Conservation (phyloP, 2,113 vertebrate genomes). For the Charina bottae region DNA sequence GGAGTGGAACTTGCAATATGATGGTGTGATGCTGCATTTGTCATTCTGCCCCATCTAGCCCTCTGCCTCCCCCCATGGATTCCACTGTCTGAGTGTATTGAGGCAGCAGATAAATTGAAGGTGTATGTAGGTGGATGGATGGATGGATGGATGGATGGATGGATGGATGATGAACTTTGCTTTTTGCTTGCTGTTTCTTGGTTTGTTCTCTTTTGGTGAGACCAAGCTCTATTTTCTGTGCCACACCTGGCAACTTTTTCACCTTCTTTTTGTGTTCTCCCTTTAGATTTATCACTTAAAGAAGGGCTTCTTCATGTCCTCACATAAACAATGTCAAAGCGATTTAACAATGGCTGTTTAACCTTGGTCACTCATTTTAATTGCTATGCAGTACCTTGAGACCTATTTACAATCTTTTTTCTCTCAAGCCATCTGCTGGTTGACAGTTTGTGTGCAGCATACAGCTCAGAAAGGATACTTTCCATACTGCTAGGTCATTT, state of each 20-base stretch:
- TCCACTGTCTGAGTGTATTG: background rate
- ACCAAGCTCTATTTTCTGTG: background rate
- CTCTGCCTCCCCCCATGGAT: background rate
- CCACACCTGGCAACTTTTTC: conserved; percentile 1
- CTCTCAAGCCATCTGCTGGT: conserved; percentile 64
- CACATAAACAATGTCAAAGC: conserved; percentile 25
- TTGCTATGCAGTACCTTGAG: conserved; percentile 59
- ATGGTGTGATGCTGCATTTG: background rate
- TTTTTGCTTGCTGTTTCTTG: background rate
- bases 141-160: no score
- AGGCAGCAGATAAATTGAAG: background rate
- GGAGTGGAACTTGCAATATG: background rate
- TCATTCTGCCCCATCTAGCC: background rate
- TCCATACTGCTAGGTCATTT: conserved; percentile 48
- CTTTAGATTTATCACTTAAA: background rate
- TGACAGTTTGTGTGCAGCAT: conserved; percentile 45
- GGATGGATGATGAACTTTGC: background rate
- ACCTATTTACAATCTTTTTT: conserved; percentile 60
- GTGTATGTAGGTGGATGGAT: background rate
- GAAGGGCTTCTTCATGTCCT: conserved; percentile 32
- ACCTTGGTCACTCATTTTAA: conserved; percentile 60
- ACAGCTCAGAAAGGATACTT: conserved; percentile 40
- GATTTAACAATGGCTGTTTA: conserved; percentile 40
- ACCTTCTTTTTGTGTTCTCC: conserved; percentile 8
- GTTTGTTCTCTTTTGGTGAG: background rate